A percentile compares a stretch with the other conserved stretches of the same genome.
Conservation (phyloP, 2,888 invertebrate genomes). For the Noctua janthina region DNA sequence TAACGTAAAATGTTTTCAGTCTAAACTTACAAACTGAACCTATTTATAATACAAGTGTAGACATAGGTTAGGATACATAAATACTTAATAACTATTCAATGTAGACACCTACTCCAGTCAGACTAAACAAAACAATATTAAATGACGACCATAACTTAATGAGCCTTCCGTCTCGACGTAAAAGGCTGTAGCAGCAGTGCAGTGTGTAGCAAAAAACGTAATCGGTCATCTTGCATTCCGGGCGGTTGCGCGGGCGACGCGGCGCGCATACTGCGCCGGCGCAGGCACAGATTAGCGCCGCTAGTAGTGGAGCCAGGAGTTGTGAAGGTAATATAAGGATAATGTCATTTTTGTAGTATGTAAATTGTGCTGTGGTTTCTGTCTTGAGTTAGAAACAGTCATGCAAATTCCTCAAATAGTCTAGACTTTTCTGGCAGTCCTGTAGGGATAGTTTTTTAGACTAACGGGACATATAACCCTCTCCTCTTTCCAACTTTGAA, state of each 20-base stretch:
- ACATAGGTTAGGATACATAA: too few relatives aligned
- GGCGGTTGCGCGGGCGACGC: constrained; percentile 56
- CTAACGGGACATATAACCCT: background rate
- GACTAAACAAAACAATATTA: constrained; percentile 22
- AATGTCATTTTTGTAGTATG: background rate
- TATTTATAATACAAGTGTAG: too few relatives aligned
- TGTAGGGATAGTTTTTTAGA: background rate
- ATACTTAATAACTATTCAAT: background rate
- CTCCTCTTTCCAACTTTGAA: too few relatives aligned
- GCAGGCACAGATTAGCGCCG: constrained; percentile 64
- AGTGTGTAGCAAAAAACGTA: constrained; percentile 63
- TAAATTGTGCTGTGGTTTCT: background rate
- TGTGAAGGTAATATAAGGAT: background rate
- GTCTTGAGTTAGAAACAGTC: background rate
- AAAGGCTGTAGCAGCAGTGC: constrained; percentile 31
- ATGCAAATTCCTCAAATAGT: background rate
- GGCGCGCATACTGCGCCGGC: constrained; percentile 62
- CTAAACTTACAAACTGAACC: too few relatives aligned
- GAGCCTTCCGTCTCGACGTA: constrained; percentile 39
- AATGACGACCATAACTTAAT: constrained; percentile 44
- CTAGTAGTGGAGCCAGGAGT: constrained; percentile 43
- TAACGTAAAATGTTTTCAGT: background rate
- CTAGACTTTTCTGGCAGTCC: background rate
- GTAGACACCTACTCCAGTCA: background rate
- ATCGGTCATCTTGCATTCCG: constrained; percentile 74